Base-by-base conservation (phyloP, 2,113 vertebrate genomes). In the Oryzias woworae region DNA sequence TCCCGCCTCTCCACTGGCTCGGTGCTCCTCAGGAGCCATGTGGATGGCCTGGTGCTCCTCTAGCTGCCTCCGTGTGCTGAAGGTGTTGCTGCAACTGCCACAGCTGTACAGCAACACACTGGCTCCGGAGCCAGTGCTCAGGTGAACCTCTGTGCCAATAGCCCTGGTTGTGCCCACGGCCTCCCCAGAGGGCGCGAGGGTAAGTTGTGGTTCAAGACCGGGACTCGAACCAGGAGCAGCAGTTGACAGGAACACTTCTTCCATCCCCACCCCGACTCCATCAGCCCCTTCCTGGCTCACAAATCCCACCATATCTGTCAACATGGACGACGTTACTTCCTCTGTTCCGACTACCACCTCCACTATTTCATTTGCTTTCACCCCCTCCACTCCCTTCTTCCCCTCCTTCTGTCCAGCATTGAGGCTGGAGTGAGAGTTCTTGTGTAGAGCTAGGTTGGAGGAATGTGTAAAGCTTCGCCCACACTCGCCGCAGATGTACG, bases 381-480 rank as follows among this genome's bases (percentile, higher is more conserved):
- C 61, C 3, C 20, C 26, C 0, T 67, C 77, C 16, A 62, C 85
- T 36, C 46, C 73, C 53, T 71, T 73, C 77, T 87, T 88, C 14
- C 62, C 59, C 63, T 84, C 84, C 61, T 81, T 86, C 42, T 68
- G 81, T 52, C 65, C 83, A 8, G 73, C 13, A 0, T 78, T 87
- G 47, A 71, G 66, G 71, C 88, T 88, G 59, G 68, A 20, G 58
- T 93, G 92, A 0, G 91, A 92, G 86, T 90, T 91, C 75, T 89
- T 91, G 80, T 93, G 89, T 66, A 93, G 88, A 3, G 93, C 92
- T 58, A 96, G 88, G 84, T 96, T 96, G 51, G 95, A 91, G 0
- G 96, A 95, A 63, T 97, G 96, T 0, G 95, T 95, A 73, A 97
- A 97, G 71, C 90, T 92, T 56, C 94, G 93, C 2, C 94, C 93